Percentiles rank a stretch among this genome's conserved stretches.
These are phyloP conservation scores for Spea multiplicata DNA, from an alignment of 2,113 vertebrate species.

Conservation along the genomic window DNA sequence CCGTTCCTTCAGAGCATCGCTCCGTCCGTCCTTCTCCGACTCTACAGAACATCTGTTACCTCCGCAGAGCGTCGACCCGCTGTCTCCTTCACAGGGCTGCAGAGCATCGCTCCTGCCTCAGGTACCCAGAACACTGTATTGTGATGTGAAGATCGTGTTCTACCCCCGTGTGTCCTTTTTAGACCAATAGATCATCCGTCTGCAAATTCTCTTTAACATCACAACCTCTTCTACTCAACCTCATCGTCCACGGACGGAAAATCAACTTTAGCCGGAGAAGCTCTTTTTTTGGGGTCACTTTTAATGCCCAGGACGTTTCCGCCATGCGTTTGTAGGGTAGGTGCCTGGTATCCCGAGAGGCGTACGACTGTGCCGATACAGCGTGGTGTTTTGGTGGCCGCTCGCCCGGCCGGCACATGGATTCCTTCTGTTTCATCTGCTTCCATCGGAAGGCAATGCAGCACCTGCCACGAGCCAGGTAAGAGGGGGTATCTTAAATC, in stretches of 20 bases:
- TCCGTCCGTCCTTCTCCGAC: neutral
- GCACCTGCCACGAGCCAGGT: constrained; percentile 35
- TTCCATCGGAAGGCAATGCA: constrained; percentile 41
- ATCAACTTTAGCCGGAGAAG: too few species aligned
- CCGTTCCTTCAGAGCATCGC: constrained; percentile 1
- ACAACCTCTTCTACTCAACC: neutral
- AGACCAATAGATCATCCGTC: neutral
- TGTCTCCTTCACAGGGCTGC: neutral
- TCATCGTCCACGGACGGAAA: neutral
- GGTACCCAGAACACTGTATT: neutral
- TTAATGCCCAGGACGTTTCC: neutral
- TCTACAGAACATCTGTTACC: neutral
- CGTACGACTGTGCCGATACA: neutral
- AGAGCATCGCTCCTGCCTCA: neutral
- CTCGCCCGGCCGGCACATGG: constrained; percentile 24
- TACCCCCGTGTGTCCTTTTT: neutral
- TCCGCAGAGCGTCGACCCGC: neutral
- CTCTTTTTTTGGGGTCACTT: too few species aligned
- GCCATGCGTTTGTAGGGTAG: constrained; percentile 1
- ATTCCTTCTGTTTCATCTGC: constrained; percentile 45
- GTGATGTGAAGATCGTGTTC: neutral
- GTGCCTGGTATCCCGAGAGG: neutral
- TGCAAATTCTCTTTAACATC: neutral
- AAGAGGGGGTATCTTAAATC: neutral
- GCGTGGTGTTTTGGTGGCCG: constrained; percentile 21